These are phyloP conservation scores for Teleogryllus occipitalis DNA, from an alignment of 1,140 invertebrate genomes.

Conservation along the genomic window DNA sequence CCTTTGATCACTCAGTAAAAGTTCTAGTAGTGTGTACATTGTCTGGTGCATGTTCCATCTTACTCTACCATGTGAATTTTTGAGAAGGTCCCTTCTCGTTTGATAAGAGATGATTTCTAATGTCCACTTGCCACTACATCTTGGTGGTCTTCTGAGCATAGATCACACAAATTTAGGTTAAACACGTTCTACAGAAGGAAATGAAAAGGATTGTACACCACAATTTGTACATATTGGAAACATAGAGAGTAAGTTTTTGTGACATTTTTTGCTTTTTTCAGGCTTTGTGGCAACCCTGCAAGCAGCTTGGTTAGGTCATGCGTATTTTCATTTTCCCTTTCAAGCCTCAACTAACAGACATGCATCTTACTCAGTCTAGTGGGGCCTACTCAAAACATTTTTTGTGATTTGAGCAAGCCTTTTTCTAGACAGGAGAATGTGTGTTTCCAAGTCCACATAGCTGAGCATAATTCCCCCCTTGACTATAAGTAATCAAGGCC, in stretches of 20 bases:
- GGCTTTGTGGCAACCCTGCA: slow-evolving; percentile 23
- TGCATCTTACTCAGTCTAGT: slow-evolving; percentile 1
- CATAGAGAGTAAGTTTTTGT: slow-evolving; percentile 19
- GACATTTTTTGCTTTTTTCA: slow-evolving; percentile 18
- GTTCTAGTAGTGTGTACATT: slow-evolving; percentile 15
- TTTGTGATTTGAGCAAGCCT: neutral
- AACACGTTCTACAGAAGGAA: slow-evolving; percentile 11
- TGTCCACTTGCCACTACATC: slow-evolving; percentile 13
- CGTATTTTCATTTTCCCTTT: slow-evolving; percentile 18
- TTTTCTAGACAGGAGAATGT: slow-evolving; percentile 10
- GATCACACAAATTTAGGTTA: slow-evolving; percentile 19
- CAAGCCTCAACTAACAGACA: slow-evolving; percentile 15
- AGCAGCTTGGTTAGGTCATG: slow-evolving; percentile 22
- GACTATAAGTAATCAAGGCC: slow-evolving; percentile 23
- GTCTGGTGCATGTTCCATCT: slow-evolving; percentile 2
- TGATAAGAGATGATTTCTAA: slow-evolving; percentile 19
- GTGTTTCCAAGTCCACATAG: slow-evolving; percentile 14
- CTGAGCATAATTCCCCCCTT: slow-evolving; percentile 21
- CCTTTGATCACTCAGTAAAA: slow-evolving; percentile 8
- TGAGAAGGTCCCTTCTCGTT: slow-evolving; percentile 15
- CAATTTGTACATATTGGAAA: slow-evolving; percentile 21
- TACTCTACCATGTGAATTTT: neutral
- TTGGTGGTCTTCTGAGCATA: slow-evolving; percentile 17
- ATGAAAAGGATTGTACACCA: slow-evolving; percentile 18
- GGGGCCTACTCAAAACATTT: neutral